phyloP scores from a whole-genome alignment of 2,113 vertebrate species.

The Oenanthe oenanthe region DNA sequence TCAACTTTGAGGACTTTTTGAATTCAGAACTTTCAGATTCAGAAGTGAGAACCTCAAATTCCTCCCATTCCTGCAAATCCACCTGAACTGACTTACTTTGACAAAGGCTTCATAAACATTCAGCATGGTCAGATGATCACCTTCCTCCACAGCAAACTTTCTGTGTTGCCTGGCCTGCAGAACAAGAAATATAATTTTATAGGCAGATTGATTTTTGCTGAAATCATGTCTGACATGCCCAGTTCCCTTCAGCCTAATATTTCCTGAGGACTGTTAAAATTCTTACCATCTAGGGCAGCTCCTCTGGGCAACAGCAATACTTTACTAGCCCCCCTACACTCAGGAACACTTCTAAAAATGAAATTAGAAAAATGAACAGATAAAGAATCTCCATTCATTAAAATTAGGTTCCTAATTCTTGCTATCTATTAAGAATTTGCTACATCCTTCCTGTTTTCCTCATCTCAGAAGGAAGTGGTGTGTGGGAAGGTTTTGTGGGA shows the following conservation, averaged over 20 bases:
- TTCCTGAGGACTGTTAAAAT: not conserved
- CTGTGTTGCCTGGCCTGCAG: constrained; percentile 89
- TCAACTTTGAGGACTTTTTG: not conserved
- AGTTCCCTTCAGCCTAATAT: not conserved
- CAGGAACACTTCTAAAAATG: not conserved
- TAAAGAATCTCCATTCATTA: not conserved
- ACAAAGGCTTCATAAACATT: constrained; percentile 97
- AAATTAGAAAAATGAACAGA: not conserved
- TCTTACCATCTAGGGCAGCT: not conserved
- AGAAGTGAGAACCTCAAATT: not conserved
- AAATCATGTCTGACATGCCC: not conserved
- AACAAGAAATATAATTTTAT: not conserved
- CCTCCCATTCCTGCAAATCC: not conserved
- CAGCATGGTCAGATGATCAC: constrained; percentile 98
- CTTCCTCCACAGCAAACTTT: constrained; percentile 97
- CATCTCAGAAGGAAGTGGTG: not conserved
- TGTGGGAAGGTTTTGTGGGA: not conserved
- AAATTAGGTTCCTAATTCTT: not conserved
- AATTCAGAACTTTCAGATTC: not conserved
- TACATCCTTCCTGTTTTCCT: not conserved
- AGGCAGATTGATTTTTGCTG: not conserved
- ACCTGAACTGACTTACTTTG: constrained; percentile 81
- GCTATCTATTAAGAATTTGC: not conserved
- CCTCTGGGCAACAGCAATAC: not conserved
- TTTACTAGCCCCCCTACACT: not conserved